Evolutionary conservation across 1,140 invertebrate species (phyloP), one percentile per base, ranked within the genome.

Genomic region (Drosophila ercepeae): DNA sequence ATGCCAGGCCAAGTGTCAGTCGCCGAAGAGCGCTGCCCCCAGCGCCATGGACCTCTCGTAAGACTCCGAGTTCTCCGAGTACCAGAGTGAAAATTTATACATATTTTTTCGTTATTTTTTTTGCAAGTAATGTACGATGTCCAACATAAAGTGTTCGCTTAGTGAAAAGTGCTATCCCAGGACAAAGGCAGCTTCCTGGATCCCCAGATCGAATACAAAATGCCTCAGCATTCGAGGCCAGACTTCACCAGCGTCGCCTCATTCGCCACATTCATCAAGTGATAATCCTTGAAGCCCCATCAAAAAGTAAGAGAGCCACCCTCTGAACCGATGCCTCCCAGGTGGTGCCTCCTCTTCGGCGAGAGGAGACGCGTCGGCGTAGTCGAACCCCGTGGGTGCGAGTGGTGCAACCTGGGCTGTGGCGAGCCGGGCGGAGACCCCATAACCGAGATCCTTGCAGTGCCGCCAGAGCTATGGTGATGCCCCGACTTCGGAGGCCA

Each of bases 11-110:
- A 42, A 16, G 13, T 29, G 23, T 63, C 60, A 64, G 57, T 64
- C 32, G 32, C 9, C 49, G 41, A 11, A 29, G 46, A 49, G 46
- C 25, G 46, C 46, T 49, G 46, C 46, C 27, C 13, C 11, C 29
- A 23, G 57, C 60, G 60, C 29, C 57, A 49, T 64, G 60, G 60
- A 16, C 54, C 42, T 13, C 36, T 59, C 25, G 58, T 32, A 44
- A 34, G 59, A 14, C 13, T 5, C 7, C 16, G 14, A n/a, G n/a
- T n/a, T n/a, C n/a, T n/a, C n/a, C n/a, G 9, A 61, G 16, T 18
- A 14, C 13, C 46, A 39, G 29, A 61, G 55, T 61, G 55, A 9
- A n/a, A n/a, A n/a, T n/a, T n/a, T n/a, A n/a, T n/a, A n/a, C n/a
- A n/a, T n/a, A n/a, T n/a, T 5, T 14, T 39, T 16, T 18, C 2